Conservation (phyloP, 2,888 invertebrate genomes). For the Dynastes grantii region DNA sequence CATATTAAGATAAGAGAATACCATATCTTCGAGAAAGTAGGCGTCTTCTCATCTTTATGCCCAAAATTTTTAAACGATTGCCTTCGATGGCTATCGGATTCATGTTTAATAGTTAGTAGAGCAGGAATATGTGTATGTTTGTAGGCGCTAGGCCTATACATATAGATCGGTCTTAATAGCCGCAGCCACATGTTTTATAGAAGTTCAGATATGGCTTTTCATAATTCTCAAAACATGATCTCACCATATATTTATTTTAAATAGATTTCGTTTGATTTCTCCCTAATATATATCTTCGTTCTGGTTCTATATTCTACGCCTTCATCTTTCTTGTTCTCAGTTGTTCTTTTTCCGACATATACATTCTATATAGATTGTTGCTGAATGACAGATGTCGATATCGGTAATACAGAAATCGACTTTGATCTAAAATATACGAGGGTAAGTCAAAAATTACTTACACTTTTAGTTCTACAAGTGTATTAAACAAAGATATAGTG, state of each 20-base stretch:
- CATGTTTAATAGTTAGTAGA: background rate
- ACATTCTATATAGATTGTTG: background rate
- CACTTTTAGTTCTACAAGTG: too few relatives aligned
- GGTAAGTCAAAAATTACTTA: too few relatives aligned
- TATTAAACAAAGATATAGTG: too few relatives aligned
- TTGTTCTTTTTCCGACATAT: background rate
- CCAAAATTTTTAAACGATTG: slow-evolving; percentile 75
- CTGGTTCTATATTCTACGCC: background rate
- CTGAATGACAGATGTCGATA: background rate
- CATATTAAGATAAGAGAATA: slow-evolving; percentile 67
- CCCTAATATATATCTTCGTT: background rate
- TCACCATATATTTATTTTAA: background rate
- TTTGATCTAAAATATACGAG: too few relatives aligned
- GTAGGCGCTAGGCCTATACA: background rate
- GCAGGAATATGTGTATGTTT: slow-evolving; percentile 22
- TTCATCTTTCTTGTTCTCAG: background rate
- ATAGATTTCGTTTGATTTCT: too few relatives aligned
- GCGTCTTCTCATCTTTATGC: slow-evolving; percentile 70
- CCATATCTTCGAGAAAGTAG: slow-evolving; percentile 69
- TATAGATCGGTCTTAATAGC: slow-evolving; percentile 7
- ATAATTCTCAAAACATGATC: background rate
- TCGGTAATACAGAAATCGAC: too few relatives aligned
- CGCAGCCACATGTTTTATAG: slow-evolving; percentile 1
- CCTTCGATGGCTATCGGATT: slow-evolving; percentile 58
- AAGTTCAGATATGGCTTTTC: background rate